Conservation (phyloP, 2,113 vertebrate genomes). For the Pitta sordida region DNA sequence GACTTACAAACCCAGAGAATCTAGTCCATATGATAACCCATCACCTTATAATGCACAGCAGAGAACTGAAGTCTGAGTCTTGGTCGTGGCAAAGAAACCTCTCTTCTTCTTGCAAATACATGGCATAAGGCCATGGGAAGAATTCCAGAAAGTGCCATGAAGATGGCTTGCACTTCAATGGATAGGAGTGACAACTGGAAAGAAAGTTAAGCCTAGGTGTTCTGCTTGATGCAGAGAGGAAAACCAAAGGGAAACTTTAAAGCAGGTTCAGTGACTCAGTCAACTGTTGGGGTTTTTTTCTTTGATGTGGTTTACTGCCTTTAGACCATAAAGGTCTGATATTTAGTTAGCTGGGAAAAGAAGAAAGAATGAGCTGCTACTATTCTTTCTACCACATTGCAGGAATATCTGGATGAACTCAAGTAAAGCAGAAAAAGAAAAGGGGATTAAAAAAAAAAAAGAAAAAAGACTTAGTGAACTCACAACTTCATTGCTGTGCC, state of each 20-base stretch:
- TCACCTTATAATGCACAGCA: neutral
- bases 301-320: neutral
- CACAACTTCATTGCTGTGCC: neutral
- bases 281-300: neutral
- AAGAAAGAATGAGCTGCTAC: neutral
- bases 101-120: neutral
- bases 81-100: neutral
- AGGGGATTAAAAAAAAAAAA: neutral
- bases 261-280: neutral
- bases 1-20: neutral
- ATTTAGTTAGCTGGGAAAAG: neutral
- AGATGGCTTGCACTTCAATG: neutral
- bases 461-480: neutral
- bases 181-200: neutral
- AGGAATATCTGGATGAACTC: neutral
- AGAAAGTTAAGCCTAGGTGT: neutral
- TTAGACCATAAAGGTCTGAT: neutral
- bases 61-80: neutral
- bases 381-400: neutral
- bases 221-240: neutral
- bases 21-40: neutral
- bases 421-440: neutral
- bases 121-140: neutral
- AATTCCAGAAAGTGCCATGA: neutral
- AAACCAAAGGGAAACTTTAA: neutral